Conservation (phyloP, 2,888 invertebrate species). For the Criorhina ranunculi region DNA sequence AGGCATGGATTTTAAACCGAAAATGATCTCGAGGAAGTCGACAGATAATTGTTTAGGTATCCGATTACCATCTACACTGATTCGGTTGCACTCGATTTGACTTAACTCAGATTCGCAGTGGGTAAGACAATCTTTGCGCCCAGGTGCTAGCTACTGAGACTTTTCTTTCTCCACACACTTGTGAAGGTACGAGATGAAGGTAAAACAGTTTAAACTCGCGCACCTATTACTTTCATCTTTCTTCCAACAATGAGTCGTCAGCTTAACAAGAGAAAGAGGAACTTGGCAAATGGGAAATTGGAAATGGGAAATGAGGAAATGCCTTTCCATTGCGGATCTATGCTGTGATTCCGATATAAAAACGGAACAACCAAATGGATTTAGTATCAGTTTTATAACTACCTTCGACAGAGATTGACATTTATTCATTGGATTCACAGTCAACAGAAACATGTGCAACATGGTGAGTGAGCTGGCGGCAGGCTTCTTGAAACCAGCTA, state of each 20-base stretch:
- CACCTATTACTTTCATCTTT: slow-evolving; percentile 71
- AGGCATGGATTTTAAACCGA: slow-evolving; percentile 54
- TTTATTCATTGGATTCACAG: slow-evolving; percentile 21
- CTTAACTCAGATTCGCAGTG: slow-evolving; percentile 59
- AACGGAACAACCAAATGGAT: slow-evolving; percentile 54
- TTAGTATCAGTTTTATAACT: slow-evolving; percentile 60
- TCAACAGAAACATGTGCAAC: slow-evolving; percentile 2
- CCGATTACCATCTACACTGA: slow-evolving; percentile 72
- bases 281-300: slow-evolving; percentile 34
- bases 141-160: slow-evolving; percentile 51
- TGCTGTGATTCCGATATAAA: slow-evolving; percentile 59
- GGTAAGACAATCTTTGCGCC: slow-evolving; percentile 68
- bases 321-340: slow-evolving; percentile 58
- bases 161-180: slow-evolving; percentile 31
- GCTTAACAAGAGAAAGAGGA: slow-evolving; percentile 25
- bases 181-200: slow-evolving; percentile 37
- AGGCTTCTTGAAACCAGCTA: background rate
- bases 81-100: slow-evolving; percentile 75
- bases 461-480: slow-evolving; percentile 60
- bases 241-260: slow-evolving; percentile 5
- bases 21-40: slow-evolving; percentile 65
- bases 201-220: slow-evolving; percentile 58
- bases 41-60: slow-evolving; percentile 69
- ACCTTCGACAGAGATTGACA: slow-evolving; percentile 39
- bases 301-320: slow-evolving; percentile 72